A percentile compares a stretch with the other conserved stretches of the same genome.
These are phyloP conservation scores for Stylophora pistillata DNA, from an alignment of 64 coral and sea anemone genomes.

Conservation along the genomic window DNA sequence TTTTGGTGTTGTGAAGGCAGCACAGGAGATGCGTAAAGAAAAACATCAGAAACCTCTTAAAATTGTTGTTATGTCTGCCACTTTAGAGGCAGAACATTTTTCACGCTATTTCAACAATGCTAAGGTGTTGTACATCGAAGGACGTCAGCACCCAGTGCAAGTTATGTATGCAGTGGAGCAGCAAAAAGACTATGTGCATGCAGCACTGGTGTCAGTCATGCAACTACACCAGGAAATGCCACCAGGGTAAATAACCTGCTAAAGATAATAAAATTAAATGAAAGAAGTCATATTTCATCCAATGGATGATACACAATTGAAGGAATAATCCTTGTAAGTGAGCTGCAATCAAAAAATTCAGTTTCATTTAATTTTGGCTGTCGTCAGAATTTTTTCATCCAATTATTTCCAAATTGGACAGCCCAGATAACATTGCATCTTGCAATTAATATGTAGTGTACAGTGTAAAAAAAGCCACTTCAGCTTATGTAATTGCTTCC, in stretches of 20 bases:
- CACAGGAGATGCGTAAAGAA: slow-evolving; percentile 71
- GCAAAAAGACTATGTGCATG: slow-evolving; percentile 92
- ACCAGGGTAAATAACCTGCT: slow-evolving; percentile 50
- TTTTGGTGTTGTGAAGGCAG: slow-evolving; percentile 93
- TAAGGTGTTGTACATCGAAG: slow-evolving; percentile 94
- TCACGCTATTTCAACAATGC: slow-evolving; percentile 85
- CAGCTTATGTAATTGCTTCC: no score
- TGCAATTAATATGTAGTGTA: no score
- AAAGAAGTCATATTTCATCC: not conserved
- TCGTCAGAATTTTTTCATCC: no score
- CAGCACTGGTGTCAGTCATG: slow-evolving; percentile 80
- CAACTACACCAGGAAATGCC: slow-evolving; percentile 93
- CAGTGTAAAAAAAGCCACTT: no score
- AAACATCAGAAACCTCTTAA: slow-evolving; percentile 66
- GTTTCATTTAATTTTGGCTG: no score
- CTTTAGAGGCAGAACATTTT: slow-evolving; percentile 92
- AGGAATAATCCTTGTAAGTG: no score
- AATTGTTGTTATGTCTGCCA: slow-evolving; percentile 96
- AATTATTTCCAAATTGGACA: no score
- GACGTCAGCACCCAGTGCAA: slow-evolving; percentile 85
- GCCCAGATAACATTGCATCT: no score
- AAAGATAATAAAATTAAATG: not conserved
- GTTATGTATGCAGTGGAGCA: slow-evolving; percentile 85
- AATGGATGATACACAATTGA: no score
- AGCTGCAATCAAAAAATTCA: no score